A percentile compares a stretch with the other conserved stretches of the same genome.
Conservation (phyloP, 2,888 invertebrate species). For the Ischnus inquisitorius region DNA sequence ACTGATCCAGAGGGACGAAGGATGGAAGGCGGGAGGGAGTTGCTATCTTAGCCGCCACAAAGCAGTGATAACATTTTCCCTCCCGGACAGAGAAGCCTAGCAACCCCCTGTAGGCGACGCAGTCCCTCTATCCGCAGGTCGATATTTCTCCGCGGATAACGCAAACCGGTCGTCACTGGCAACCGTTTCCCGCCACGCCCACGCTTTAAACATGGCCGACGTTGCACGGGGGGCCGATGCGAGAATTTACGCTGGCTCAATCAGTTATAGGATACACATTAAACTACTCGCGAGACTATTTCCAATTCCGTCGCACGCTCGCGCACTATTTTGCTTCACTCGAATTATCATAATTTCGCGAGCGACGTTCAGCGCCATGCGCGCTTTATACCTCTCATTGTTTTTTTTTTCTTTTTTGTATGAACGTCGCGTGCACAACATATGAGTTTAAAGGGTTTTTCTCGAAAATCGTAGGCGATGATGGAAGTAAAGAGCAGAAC, state of each 20-base stretch:
- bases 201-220: conserved; percentile 83
- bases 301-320: too few relatives aligned
- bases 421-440: too few relatives aligned
- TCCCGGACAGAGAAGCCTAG: conserved; percentile 84
- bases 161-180: conserved; percentile 71
- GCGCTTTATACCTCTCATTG: too few relatives aligned
- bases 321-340: neutral
- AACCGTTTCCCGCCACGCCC: conserved; percentile 81
- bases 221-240: neutral
- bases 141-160: conserved; percentile 72
- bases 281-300: neutral
- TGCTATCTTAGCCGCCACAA: conserved; percentile 86
- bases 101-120: conserved; percentile 80
- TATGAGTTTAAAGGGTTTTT: too few relatives aligned
- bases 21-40: conserved; percentile 74
- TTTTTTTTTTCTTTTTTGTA: too few relatives aligned
- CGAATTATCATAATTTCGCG: conserved; percentile 52
- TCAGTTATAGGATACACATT: neutral
- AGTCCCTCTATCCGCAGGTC: conserved; percentile 69
- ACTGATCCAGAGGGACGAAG: conserved; percentile 5
- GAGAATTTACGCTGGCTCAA: neutral
- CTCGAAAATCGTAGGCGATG: too few relatives aligned
- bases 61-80: conserved; percentile 86
- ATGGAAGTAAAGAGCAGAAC: too few relatives aligned
- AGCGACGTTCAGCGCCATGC: too few relatives aligned